Evolutionary conservation across 2,797 vertebrate species (phyloP), one percentile per base, ranked within the genome.

Genomic region (Bovichtus variegatus): DNA sequence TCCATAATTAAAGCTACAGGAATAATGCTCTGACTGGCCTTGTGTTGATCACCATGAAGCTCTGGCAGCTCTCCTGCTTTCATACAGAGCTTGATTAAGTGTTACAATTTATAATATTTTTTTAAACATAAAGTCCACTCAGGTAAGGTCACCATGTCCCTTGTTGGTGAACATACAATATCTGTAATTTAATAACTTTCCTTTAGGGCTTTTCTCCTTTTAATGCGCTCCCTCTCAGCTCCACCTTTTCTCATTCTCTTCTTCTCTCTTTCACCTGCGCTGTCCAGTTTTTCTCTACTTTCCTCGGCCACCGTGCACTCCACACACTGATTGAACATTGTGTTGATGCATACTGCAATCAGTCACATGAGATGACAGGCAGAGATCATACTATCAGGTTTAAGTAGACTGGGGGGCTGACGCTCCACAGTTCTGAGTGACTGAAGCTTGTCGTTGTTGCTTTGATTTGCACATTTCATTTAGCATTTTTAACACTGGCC

Each of bases 1-100:
- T n/a, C n/a, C n/a, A n/a, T n/a, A n/a, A n/a, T n/a, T n/a, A n/a
- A n/a, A n/a, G n/a, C n/a, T n/a, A n/a, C n/a, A n/a, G n/a, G n/a
- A n/a, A n/a, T n/a, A n/a, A n/a, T n/a, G n/a, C n/a, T n/a, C n/a
- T n/a, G n/a, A n/a, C n/a, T n/a, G n/a, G n/a, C n/a, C n/a, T n/a
- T n/a, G n/a, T n/a, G n/a, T n/a, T n/a, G n/a, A n/a, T n/a, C n/a
- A n/a, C n/a, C n/a, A n/a, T n/a, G n/a, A n/a, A n/a, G n/a, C n/a
- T n/a, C n/a, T n/a, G n/a, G n/a, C n/a, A n/a, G n/a, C n/a, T 46
- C 27, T 54, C 51, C 51, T 54, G 51, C 44, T n/a, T 46, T 46
- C 9, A 19, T n/a, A 9, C 19, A 19, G 44, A 46, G n/a, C n/a
- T n/a, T n/a, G n/a, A n/a, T n/a, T n/a, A n/a, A n/a, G n/a, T n/a